These are phyloP conservation scores for Sitobion miscanthi DNA, from an alignment of 1,140 invertebrate genomes.

Conservation along the genomic window DNA sequence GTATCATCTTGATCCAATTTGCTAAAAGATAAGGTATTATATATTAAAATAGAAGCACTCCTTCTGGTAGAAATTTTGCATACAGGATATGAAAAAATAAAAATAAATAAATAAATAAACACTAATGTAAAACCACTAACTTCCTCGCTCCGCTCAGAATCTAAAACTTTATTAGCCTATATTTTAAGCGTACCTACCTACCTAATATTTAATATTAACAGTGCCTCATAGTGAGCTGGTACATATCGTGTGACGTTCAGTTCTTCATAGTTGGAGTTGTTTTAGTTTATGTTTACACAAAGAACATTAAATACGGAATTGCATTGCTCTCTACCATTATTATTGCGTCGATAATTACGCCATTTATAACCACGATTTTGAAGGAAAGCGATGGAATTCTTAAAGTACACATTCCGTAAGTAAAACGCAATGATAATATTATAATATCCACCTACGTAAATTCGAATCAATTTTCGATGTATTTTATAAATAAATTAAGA, in stretches of 20 bases:
- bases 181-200: background rate
- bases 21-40: too few species aligned
- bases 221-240: slow-evolving; percentile 56
- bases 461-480: background rate
- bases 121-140: too few species aligned
- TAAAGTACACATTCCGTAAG: slow-evolving; percentile 30
- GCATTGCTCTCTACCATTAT: background rate
- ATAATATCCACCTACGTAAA: background rate
- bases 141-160: too few species aligned
- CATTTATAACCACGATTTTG: background rate
- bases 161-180: background rate
- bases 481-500: background rate
- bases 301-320: slow-evolving; percentile 2
- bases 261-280: slow-evolving; percentile 33
- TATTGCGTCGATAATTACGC: background rate
- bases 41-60: too few species aligned
- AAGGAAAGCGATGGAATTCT: slow-evolving; percentile 30
- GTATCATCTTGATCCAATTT: too few species aligned
- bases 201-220: slow-evolving; percentile 5
- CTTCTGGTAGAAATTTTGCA: too few species aligned
- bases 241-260: slow-evolving; percentile 53
- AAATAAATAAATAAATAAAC: too few species aligned
- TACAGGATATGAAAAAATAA: too few species aligned
- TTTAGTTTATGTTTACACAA: slow-evolving; percentile 25
- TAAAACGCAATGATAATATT: background rate